phyloP scores from a whole-genome alignment of 2,888 invertebrate species.

The Ectemnius continuus region DNA sequence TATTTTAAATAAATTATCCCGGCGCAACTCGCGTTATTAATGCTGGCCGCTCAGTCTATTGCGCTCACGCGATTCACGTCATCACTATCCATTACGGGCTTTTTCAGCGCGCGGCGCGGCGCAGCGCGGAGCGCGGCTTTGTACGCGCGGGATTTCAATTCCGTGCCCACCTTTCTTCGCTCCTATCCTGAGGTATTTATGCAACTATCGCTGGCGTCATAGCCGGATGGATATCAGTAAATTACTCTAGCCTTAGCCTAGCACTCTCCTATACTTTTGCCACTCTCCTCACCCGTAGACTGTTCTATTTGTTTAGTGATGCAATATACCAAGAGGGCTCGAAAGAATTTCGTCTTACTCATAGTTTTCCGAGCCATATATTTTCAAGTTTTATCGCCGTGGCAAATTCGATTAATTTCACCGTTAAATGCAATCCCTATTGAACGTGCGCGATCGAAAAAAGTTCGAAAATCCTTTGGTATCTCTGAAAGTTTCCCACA shows the following conservation, averaged over 20 bases:
- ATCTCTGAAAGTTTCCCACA: not conserved
- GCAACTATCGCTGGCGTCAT: too few species aligned
- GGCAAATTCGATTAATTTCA: too few species aligned
- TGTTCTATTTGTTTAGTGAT: not conserved
- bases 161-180: not conserved
- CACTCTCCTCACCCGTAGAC: not conserved
- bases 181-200: too few species aligned
- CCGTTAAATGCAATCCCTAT: too few species aligned
- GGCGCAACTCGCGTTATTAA: not conserved
- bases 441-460: too few species aligned
- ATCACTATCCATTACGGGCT: conserved; percentile 4
- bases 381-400: too few species aligned
- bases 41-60: not conserved
- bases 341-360: too few species aligned
- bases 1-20: conserved; percentile 7
- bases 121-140: not conserved
- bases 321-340: too few species aligned
- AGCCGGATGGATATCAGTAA: too few species aligned
- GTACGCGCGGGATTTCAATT: not conserved
- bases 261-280: not conserved
- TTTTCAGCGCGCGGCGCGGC: not conserved
- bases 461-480: too few species aligned
- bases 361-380: too few species aligned
- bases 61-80: conserved; percentile 6
- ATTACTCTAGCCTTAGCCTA: too few species aligned